Base-by-base conservation (phyloP, 2,113 vertebrate species). In the Solea senegalensis region DNA sequence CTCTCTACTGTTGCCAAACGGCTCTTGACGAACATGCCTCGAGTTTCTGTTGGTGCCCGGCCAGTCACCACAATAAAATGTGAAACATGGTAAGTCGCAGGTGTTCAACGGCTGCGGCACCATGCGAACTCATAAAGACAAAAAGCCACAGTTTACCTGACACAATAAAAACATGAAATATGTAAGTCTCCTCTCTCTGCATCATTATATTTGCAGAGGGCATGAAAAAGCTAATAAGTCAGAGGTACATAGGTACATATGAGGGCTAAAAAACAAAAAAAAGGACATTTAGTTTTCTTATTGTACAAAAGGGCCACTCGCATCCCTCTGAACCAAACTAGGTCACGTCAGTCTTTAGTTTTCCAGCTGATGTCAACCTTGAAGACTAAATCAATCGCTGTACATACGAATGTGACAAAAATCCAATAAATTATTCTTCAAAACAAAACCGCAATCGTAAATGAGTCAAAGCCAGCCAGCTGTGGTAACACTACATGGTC, bases 401-500 rank as follows among this genome's bases (percentile, higher is more conserved):
- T 49, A 45, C 75, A 80, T 70, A 80, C 68, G 70, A 82, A 77
- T 68, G 73, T 89, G 81, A 88, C 78, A 62, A 80, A 88, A 88
- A 83, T 76, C 85, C 74, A 76, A 88, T 91, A 89, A 88, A 87
- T 81, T 79, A 45, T 60, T 61, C 58, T 75, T 88, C 74, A 89
- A 86, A 86, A 77, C 57, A 54, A 86, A 82, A 68, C 76, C 80
- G 56, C 61, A 54, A 71, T 66, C 53, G 65, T 69, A 72, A 85
- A 83, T 72, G 87, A 84, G 80, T 90, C 82, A 79, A 67, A 82
- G 76, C 61, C 41, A 46, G 73, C 80, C 87, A 91, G 85, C 87
- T 91, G 88, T 88, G 81, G 81, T 77, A 91, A 91, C 87, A 89
- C 59, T 9, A 56, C 59, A 62, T 74, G 74, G 87, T 88, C 86